These are phyloP conservation scores for Drosophila bocki DNA, from an alignment of 1,140 invertebrate genomes.

Conservation along the genomic window DNA sequence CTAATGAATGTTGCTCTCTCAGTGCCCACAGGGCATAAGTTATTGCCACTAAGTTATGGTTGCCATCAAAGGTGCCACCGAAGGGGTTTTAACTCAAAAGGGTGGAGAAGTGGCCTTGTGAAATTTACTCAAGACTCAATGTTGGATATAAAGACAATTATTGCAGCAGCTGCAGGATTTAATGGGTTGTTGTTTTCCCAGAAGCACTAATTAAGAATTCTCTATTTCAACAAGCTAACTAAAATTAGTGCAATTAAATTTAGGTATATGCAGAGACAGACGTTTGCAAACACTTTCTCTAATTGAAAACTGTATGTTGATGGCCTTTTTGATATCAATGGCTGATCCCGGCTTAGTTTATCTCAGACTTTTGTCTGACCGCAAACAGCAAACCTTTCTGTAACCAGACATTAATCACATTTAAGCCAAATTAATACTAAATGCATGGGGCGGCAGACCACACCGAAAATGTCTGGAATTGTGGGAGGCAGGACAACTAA, in stretches of 20 bases:
- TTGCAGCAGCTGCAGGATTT: neutral
- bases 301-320: conserved; percentile 44
- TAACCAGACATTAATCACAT: conserved; percentile 69
- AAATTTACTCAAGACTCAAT: neutral
- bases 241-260: neutral
- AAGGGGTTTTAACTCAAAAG: neutral
- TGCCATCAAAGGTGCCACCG: conserved; percentile 26
- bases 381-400: conserved; percentile 31
- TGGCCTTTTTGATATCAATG: conserved; percentile 20
- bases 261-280: neutral
- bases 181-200: neutral
- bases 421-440: conserved; percentile 76
- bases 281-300: neutral
- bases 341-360: conserved; percentile 39
- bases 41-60: conserved; percentile 33
- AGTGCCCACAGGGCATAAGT: conserved; percentile 18
- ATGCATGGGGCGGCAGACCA: conserved; percentile 39
- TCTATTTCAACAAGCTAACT: neutral
- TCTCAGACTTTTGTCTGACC: conserved; percentile 22
- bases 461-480: conserved; percentile 32
- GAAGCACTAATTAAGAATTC: neutral
- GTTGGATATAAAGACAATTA: neutral
- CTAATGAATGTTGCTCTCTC: conserved; percentile 40
- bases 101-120: neutral
- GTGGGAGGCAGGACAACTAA: conserved; percentile 46